Evolutionary conservation across 2,797 vertebrate genomes (phyloP).

Genomic region (Sebastes nivosus): DNA sequence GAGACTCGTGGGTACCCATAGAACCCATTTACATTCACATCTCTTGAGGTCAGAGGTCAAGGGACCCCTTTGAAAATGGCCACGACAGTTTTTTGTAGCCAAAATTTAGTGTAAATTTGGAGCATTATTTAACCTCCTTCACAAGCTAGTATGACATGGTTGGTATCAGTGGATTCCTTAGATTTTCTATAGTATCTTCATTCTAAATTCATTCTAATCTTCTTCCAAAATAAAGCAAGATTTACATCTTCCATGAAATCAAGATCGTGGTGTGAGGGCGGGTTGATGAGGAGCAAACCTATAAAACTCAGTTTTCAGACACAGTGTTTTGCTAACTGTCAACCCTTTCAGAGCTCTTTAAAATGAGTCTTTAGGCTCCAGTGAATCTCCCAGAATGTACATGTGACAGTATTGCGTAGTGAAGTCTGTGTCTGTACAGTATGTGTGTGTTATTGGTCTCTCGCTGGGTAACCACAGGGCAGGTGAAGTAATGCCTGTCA

Average conservation of each 20-base stretch:
- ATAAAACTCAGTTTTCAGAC: neutral
- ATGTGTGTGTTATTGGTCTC: constrained; percentile 31
- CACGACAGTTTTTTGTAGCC: too few relatives aligned
- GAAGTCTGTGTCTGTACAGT: neutral
- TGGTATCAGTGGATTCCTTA: too few relatives aligned
- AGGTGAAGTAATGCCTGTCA: constrained; percentile 64
- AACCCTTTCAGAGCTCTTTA: neutral
- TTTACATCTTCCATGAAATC: neutral
- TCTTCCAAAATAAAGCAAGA: neutral
- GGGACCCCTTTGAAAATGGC: too few relatives aligned
- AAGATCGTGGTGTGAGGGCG: neutral
- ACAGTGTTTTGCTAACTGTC: neutral
- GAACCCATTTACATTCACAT: too few relatives aligned
- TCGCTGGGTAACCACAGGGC: constrained; percentile 41
- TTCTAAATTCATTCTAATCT: too few relatives aligned
- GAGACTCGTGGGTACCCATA: fast-evolving
- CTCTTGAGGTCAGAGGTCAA: too few relatives aligned
- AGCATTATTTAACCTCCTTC: too few relatives aligned
- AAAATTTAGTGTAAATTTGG: too few relatives aligned
- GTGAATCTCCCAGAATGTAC: neutral
- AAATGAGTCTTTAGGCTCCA: neutral
- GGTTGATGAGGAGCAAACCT: neutral
- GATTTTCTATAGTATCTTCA: too few relatives aligned
- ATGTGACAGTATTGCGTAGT: neutral
- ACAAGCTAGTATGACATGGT: too few relatives aligned